Conservation (phyloP, 2,113 vertebrate genomes). For the Tetraodon nigroviridis region DNA sequence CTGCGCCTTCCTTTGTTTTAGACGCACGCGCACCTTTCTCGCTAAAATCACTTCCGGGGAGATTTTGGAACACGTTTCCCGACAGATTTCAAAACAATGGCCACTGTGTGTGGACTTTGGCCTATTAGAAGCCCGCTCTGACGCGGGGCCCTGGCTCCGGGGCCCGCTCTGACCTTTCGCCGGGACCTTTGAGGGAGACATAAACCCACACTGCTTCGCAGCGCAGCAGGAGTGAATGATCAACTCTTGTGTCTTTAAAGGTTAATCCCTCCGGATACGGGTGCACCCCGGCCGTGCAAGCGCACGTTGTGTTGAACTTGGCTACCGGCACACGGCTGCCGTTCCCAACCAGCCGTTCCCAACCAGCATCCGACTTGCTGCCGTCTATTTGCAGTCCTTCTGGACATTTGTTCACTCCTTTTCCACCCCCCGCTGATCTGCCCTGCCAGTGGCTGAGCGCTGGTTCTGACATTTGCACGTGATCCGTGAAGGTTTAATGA, state of each 20-base stretch:
- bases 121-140: neutral
- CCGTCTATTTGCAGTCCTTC: neutral
- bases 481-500: too few relatives aligned
- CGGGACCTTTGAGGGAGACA: neutral
- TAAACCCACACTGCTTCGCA: neutral
- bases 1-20: neutral
- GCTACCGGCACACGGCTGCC: too few relatives aligned
- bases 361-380: neutral
- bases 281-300: neutral
- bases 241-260: slow-evolving; percentile 6
- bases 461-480: too few relatives aligned
- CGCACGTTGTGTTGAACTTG: too few relatives aligned
- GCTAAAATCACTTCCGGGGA: neutral
- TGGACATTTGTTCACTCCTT: neutral
- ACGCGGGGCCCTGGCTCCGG: neutral
- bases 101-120: slow-evolving; percentile 23
- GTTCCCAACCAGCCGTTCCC: too few relatives aligned
- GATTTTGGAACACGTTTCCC: slow-evolving; percentile 4
- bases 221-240: slow-evolving; percentile 8
- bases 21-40: neutral
- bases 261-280: slow-evolving; percentile 15
- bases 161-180: neutral
- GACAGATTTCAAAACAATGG: slow-evolving; percentile 3
- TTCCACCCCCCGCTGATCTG: neutral
- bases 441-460: too few relatives aligned